Base-by-base conservation (phyloP, 2,888 invertebrate species). In the Lycocerus yunnanus region DNA sequence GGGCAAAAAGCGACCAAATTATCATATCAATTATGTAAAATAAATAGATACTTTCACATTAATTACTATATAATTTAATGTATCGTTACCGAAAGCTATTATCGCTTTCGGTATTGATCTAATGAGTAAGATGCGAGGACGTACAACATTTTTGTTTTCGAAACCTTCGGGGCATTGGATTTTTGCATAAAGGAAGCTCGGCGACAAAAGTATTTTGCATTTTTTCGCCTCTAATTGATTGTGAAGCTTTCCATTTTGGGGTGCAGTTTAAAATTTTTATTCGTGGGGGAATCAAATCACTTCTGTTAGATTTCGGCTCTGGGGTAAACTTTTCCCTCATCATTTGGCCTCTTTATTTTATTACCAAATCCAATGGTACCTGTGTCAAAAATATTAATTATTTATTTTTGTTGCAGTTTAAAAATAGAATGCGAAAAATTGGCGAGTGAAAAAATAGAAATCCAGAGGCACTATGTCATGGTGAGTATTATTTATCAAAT, bases 401-500 rank as follows among this genome's bases (percentile, higher is more conserved):
- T 81, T 43, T 43, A 78, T 79, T 82, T 82, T 85, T 84, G 83
- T 90, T 92, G 76, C 92, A 98, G 97, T 88, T 91, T 98, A 86
- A 97, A 98, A 91, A 91, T 97, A 89, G 98, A 98, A 90, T 97
- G 97, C 90, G 98, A 98, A 88, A 98, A 99, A 89, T 89, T 98
- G 87, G 97, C 95, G 79, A 95, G 94, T 88, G 98, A 98, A 89
- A 98, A 98, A 90, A 98, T 97, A 83, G 97, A 98, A 91, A 97
- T 98, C 94, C 98, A 98, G 89, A 91, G 98, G 88, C 97, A 98
- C 91, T 98, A 98, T 91, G 97, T 98, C 84, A 98, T 98, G 97
- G 97, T 98, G 91, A 93, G 92, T 89, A 15, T n/a, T n/a, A 43
- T 43, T 43, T n/a, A 43, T 43, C n/a, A n/a, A 43, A 43, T n/a